Evolutionary conservation across 2,113 vertebrate genomes (phyloP).

Genomic region (Rissa tridactyla): DNA sequence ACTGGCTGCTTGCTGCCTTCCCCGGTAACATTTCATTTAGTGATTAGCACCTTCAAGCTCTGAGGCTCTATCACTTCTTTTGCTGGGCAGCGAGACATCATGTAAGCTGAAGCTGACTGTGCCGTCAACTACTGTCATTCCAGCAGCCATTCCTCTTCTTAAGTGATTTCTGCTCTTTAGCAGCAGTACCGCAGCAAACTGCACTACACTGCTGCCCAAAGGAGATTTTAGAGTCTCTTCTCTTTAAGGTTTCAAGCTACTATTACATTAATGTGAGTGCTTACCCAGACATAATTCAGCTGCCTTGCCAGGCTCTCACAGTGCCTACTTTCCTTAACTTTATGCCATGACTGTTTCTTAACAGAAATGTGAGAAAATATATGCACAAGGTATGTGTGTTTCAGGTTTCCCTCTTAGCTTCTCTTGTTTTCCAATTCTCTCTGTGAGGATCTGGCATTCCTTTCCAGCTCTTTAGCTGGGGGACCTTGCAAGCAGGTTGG

Average conservation of each 20-base stretch:
- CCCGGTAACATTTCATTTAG: not conserved
- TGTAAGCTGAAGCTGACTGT: not conserved
- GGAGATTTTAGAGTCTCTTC: not conserved
- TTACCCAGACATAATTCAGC: not conserved
- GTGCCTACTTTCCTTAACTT: not conserved
- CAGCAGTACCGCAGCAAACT: not conserved
- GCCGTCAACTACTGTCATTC: not conserved
- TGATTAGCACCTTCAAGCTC: not conserved
- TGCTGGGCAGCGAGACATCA: not conserved
- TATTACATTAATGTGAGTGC: no score
- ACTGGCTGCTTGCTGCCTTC: not conserved
- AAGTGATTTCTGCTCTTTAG: not conserved
- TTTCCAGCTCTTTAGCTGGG: not conserved
- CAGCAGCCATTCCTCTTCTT: not conserved
- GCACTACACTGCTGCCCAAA: not conserved
- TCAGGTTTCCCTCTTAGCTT: not conserved
- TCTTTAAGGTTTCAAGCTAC: not conserved
- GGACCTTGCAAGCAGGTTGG: not conserved
- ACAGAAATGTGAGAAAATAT: not conserved
- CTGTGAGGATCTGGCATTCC: not conserved
- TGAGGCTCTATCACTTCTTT: accelerated
- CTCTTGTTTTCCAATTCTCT: not conserved
- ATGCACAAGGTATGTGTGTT: not conserved
- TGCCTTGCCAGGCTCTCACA: not conserved
- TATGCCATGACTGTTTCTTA: not conserved